phyloP scores from a whole-genome alignment of 1,140 invertebrate genomes.

The Hormaphis cornu region DNA sequence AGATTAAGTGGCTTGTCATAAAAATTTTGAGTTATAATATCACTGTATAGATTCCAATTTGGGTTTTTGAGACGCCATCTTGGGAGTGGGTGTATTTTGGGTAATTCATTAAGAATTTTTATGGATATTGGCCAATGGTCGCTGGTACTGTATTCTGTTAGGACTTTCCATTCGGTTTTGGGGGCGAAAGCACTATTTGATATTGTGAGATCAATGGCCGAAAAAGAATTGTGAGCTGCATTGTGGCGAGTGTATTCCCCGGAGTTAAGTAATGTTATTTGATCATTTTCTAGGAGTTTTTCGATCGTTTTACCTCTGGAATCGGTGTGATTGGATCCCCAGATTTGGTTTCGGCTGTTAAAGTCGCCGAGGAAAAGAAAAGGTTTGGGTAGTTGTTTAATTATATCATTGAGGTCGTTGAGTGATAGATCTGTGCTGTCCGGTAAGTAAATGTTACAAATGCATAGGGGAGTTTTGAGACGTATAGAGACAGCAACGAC shows the following conservation, averaged over 20 bases:
- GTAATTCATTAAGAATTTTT: not conserved
- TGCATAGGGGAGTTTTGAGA: not conserved
- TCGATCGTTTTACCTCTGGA: not conserved
- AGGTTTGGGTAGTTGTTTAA: not conserved
- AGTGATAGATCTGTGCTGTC: not conserved
- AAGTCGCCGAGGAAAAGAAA: not conserved
- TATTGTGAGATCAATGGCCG: not conserved
- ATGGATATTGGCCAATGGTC: not conserved
- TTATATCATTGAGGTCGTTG: not conserved
- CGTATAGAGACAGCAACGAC: not conserved
- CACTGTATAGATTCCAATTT: not conserved
- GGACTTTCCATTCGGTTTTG: not conserved
- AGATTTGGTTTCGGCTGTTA: not conserved
- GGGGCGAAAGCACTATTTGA: not conserved
- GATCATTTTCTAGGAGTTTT: not conserved
- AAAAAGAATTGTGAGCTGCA: not conserved
- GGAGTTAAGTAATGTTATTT: not conserved
- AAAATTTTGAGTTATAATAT: not conserved
- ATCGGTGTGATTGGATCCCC: not conserved
- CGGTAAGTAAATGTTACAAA: not conserved
- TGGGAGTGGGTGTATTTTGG: not conserved
- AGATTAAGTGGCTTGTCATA: not conserved
- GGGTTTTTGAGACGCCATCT: not conserved
- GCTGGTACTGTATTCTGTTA: not conserved
- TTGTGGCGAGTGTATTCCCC: not conserved